These are phyloP conservation scores for Lophius americanus DNA, from an alignment of 2,797 vertebrate species.

Conservation along the genomic window DNA sequence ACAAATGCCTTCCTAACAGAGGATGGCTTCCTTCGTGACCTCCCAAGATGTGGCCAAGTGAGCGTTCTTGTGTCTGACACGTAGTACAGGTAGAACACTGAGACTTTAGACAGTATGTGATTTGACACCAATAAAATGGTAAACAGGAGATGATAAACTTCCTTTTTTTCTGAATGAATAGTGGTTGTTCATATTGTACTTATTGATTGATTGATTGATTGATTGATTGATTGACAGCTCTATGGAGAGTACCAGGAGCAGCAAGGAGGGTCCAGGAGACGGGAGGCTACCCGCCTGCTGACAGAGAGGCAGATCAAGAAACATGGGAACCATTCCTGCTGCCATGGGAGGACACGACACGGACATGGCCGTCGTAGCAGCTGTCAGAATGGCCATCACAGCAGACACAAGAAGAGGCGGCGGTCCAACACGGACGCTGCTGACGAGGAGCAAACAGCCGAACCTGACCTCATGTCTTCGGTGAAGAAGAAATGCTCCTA, in stretches of 20 bases:
- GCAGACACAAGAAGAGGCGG: constrained; percentile 44
- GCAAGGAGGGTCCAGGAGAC: constrained; percentile 79
- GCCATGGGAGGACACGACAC: constrained; percentile 40
- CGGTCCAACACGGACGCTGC: constrained; percentile 49
- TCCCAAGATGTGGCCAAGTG: no score
- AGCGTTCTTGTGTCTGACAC: no score
- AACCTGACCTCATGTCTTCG: constrained; percentile 46
- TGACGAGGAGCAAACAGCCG: constrained; percentile 36
- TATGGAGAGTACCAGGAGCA: constrained; percentile 90
- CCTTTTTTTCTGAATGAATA: constrained; percentile 9
- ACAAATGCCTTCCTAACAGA: no score
- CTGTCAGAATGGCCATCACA: constrained; percentile 49
- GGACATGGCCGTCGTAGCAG: constrained; percentile 48
- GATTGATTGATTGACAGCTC: constrained; percentile 77
- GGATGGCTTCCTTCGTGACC: no score
- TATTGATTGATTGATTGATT: background rate
- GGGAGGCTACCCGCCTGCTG: constrained; percentile 84
- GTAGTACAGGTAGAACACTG: no score
- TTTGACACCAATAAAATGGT: no score
- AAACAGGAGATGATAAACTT: no score
- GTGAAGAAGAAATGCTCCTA: constrained; percentile 81
- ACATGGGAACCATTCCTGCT: constrained; percentile 60
- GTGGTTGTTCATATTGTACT: background rate
- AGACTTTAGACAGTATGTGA: no score
- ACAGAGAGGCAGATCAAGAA: constrained; percentile 77